phyloP scores from a whole-genome alignment of 2,888 invertebrate species.

The Hyposoter didymator region DNA sequence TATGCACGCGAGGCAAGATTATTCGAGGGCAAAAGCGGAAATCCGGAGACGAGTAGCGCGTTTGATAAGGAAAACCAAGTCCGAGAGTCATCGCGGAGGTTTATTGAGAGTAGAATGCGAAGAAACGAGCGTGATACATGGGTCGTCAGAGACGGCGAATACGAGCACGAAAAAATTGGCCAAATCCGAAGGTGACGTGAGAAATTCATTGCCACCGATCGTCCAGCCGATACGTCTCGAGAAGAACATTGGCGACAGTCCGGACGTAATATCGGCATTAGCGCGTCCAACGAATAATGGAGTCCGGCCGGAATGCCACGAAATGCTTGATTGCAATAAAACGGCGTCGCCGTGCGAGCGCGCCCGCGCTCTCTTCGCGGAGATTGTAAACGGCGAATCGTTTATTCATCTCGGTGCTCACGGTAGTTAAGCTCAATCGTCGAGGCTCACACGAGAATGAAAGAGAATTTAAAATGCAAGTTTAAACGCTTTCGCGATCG shows the following conservation, averaged over 20 bases:
- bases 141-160: slow-evolving; percentile 21
- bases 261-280: slow-evolving; percentile 63
- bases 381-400: slow-evolving; percentile 77
- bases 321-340: slow-evolving; percentile 45
- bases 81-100: slow-evolving; percentile 77
- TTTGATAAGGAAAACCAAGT: slow-evolving; percentile 81
- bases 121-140: slow-evolving; percentile 58
- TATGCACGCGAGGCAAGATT: slow-evolving; percentile 11
- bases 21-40: slow-evolving; percentile 63
- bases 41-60: slow-evolving; percentile 75
- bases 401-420: slow-evolving; percentile 70
- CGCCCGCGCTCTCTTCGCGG: slow-evolving; percentile 80
- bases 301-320: background rate
- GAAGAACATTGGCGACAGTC: slow-evolving; percentile 77
- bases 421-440: slow-evolving; percentile 55
- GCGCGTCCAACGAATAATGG: slow-evolving; percentile 16
- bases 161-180: slow-evolving; percentile 72
- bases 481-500: background rate
- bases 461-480: background rate
- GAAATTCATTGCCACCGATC: slow-evolving; percentile 62
- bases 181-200: slow-evolving; percentile 78
- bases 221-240: slow-evolving; percentile 73
- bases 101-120: slow-evolving; percentile 54
- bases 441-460: slow-evolving; percentile 19
- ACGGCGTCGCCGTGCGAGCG: slow-evolving; percentile 72